Percentiles rank a stretch among this genome's conserved stretches.
Evolutionary conservation across 2,797 vertebrate genomes (phyloP).

Genomic region (Anniella stebbinsi): DNA sequence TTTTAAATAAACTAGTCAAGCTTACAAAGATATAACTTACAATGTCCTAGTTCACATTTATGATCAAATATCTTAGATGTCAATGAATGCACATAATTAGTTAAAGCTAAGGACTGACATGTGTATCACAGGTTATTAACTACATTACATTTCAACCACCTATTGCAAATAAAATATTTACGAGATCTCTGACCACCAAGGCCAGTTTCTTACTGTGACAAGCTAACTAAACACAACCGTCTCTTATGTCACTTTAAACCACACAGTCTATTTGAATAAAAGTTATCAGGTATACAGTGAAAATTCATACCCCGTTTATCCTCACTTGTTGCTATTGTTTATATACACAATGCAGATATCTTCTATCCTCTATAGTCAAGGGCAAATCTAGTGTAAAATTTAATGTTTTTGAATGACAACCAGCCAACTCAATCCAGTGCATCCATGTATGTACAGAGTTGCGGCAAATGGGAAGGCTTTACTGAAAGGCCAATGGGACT

Average conservation of each 20-base stretch:
- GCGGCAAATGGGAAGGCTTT: not conserved
- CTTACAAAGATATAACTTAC: slow-evolving; percentile 12
- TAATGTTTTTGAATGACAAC: not conserved
- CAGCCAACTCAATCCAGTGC: not conserved
- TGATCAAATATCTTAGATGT: slow-evolving; percentile 54
- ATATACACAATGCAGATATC: not conserved
- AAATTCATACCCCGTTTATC: slow-evolving; percentile 54
- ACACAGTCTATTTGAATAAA: slow-evolving; percentile 59
- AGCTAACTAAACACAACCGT: slow-evolving; percentile 45
- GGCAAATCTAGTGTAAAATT: not conserved
- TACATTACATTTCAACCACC: slow-evolving; percentile 57
- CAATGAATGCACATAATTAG: slow-evolving; percentile 3
- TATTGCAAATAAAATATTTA: slow-evolving; percentile 35
- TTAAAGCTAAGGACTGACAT: slow-evolving; percentile 2
- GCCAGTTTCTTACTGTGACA: slow-evolving; percentile 45
- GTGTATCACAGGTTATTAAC: slow-evolving; percentile 40
- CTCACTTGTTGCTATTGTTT: slow-evolving; percentile 34
- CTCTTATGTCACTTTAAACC: slow-evolving; percentile 51
- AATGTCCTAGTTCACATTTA: slow-evolving; percentile 33
- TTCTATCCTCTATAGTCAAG: not conserved
- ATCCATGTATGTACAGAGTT: not conserved
- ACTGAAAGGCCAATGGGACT: not conserved
- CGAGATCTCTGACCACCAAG: slow-evolving; percentile 47
- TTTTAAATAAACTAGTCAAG: slow-evolving; percentile 36
- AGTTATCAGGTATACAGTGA: slow-evolving; percentile 35